phyloP scores from a whole-genome alignment of 2,113 vertebrate species.

The Callaeas wilsoni region DNA sequence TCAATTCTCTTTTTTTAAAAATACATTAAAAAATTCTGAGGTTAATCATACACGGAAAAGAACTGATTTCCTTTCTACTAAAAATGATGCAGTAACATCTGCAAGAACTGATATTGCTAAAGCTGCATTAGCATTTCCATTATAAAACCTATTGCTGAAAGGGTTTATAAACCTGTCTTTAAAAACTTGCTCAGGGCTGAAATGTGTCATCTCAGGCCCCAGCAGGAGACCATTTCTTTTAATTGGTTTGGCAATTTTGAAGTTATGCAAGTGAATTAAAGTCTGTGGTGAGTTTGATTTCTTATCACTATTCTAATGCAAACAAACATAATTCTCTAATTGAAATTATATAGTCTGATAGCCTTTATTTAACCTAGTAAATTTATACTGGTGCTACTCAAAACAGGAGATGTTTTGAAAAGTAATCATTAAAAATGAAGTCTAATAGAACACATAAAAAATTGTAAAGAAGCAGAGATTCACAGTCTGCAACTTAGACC shows the following conservation, averaged over 20 bases:
- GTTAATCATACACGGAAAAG: not conserved
- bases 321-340: not conserved
- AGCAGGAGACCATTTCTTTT: not conserved
- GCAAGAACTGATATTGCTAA: constrained; percentile 24
- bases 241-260: constrained; percentile 1
- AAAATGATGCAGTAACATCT: not conserved
- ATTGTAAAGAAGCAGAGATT: not conserved
- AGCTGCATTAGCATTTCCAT: constrained; percentile 63
- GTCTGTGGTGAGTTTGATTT: not conserved
- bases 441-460: not conserved
- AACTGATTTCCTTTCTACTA: not conserved
- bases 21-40: not conserved
- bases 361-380: not conserved
- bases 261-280: constrained; percentile 7
- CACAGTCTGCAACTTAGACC: not conserved
- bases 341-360: not conserved
- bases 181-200: constrained; percentile 51
- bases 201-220: constrained; percentile 40
- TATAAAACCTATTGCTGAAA: constrained; percentile 27
- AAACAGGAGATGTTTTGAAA: not conserved
- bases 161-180: constrained; percentile 38
- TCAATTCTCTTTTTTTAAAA: accelerated
- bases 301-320: not conserved
- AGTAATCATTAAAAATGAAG: not conserved
- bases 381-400: not conserved